A percentile compares a stretch with the other conserved stretches of the same genome.
phyloP scores from a whole-genome alignment of 2,888 invertebrate genomes.

The Aphodius granarius region DNA sequence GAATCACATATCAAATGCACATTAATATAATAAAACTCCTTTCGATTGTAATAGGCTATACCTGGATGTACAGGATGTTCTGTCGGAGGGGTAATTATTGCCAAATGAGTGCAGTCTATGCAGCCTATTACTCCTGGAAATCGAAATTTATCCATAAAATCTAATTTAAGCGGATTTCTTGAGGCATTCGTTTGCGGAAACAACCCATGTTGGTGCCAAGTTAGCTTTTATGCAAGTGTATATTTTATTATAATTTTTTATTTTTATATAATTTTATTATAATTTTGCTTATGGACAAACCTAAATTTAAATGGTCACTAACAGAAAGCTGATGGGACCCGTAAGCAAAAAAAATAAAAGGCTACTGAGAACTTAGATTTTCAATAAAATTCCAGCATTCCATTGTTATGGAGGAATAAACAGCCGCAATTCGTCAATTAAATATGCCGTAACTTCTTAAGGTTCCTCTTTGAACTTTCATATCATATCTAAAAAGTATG shows the following conservation, averaged over 20 bases:
- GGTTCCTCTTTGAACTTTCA: not conserved
- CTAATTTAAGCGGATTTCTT: not conserved
- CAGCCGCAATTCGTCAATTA: not conserved
- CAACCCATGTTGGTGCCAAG: not conserved
- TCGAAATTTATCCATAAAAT: not conserved
- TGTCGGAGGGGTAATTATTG: not conserved
- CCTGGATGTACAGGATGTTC: not conserved
- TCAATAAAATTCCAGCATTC: not conserved
- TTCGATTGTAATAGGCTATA: conserved; percentile 12
- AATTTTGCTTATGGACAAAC: conserved; percentile 3
- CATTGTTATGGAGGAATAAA: not conserved
- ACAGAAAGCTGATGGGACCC: conserved; percentile 12
- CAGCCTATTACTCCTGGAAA: conserved; percentile 3
- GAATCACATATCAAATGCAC: conserved; percentile 24
- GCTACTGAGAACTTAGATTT: conserved; percentile 1
- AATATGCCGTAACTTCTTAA: not conserved
- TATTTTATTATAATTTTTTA: too few relatives aligned
- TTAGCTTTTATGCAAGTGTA: not conserved
- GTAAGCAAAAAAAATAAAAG: conserved; percentile 14
- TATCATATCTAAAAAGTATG: too few relatives aligned
- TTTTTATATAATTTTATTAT: too few relatives aligned
- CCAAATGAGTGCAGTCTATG: too few relatives aligned
- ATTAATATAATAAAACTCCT: conserved; percentile 21
- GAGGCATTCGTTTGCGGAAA: not conserved
- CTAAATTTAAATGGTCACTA: not conserved